Conservation (phyloP, 2,888 invertebrate species). For the Eupithecia dodoneata region DNA sequence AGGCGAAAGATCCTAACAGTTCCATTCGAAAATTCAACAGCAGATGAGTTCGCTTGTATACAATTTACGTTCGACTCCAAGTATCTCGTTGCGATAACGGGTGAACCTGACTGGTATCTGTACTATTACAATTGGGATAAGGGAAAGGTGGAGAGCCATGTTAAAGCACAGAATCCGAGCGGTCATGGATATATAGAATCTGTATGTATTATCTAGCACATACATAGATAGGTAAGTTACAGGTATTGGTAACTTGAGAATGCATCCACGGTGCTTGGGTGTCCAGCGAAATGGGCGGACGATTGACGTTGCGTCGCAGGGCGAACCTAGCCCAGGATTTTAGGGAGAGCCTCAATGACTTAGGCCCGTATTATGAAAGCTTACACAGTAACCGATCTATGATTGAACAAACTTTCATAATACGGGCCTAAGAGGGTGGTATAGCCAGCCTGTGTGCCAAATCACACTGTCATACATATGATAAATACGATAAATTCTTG, state of each 20-base stretch:
- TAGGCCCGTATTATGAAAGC: too few species aligned
- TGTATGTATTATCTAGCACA: conserved; percentile 54
- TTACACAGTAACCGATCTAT: too few species aligned
- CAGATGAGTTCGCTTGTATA: conserved; percentile 88
- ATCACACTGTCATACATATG: too few species aligned
- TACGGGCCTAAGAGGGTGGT: too few species aligned
- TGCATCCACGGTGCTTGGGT: not conserved
- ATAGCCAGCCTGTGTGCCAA: too few species aligned
- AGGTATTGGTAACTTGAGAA: not conserved
- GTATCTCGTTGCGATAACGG: conserved; percentile 90
- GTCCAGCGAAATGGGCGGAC: not conserved
- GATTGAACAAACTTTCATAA: too few species aligned
- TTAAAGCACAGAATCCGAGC: conserved; percentile 88
- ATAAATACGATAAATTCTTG: too few species aligned
- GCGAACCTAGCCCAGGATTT: not conserved
- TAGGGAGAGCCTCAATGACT: too few species aligned
- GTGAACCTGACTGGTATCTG: conserved; percentile 92
- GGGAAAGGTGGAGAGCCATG: conserved; percentile 90
- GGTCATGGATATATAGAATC: conserved; percentile 86
- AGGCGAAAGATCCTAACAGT: conserved; percentile 87
- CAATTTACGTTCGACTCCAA: conserved; percentile 93
- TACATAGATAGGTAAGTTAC: not conserved
- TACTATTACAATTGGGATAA: conserved; percentile 93
- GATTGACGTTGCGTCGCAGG: not conserved
- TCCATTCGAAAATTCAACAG: conserved; percentile 84